Evolutionary conservation across 2,113 vertebrate species (phyloP), one percentile per base, ranked within the genome.

Genomic region (Embiotoca jacksoni): DNA sequence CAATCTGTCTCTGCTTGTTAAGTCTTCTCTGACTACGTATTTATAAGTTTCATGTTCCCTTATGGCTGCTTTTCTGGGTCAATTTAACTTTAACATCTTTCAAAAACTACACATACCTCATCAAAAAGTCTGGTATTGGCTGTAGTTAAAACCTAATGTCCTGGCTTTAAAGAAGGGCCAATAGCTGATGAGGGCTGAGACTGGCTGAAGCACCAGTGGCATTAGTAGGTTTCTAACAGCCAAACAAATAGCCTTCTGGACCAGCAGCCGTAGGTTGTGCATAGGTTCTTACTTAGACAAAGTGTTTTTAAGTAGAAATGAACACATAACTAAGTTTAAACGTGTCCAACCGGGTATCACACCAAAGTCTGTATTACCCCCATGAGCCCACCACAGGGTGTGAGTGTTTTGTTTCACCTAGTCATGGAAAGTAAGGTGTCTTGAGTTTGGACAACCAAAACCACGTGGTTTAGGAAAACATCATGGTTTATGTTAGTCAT

Each of bases 151-250:
- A 37, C 52, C n/a, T 3, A 71, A 70, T 41, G 57, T 52, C 39
- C 33, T 32, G 41, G 31, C 39, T 52, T 65, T 30, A 35, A 32
- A 53, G n/a, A 54, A 7, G 6, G 16, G 60, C 35, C 61, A 64
- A n/a, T 23, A 33, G 35, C 74, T 52, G 33, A 72, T 53, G 49
- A 67, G 31, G 71, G 55, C 33, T 30, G 57, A 74, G 36, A 5
- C 50, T 79, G 73, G 39, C 32, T 41, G 3, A 50, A 35, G 16
- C 36, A 50, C 36, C 72, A 58, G 13, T 71, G 78, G 72, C 78
- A 72, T 41, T 46, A 54, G 4, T 10, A 5, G 15, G 3, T 33
- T 72, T 3, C 3, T 23, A 23, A 62, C 31, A 65, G 11, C 72
- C 10, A 23, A 33, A 56, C 31, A 66, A 72, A 75, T 57, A 35